These are phyloP conservation scores for Cyclura pinguis DNA, from an alignment of 2,797 vertebrate species.

Conservation along the genomic window DNA sequence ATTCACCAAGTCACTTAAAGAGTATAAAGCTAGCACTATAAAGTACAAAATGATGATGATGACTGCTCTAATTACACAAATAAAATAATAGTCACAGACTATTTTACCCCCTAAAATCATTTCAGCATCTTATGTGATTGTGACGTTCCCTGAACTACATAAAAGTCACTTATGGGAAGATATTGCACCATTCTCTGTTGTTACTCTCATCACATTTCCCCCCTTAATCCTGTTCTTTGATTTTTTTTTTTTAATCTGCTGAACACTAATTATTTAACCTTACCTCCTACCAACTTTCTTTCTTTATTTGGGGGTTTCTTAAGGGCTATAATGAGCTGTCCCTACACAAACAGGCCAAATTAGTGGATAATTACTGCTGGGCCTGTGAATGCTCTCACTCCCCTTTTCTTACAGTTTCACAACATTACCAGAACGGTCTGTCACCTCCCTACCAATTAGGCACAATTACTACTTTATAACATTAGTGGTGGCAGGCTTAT, in stretches of 20 bases:
- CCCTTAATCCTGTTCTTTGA: conserved; percentile 86
- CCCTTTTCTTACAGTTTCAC: conserved; percentile 88
- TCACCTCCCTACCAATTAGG: conserved; percentile 99
- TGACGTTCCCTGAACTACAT: conserved; percentile 60
- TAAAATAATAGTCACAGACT: conserved; percentile 50
- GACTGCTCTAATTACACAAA: conserved; percentile 48
- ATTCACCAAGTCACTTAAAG: conserved; percentile 43
- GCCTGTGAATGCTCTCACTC: conserved; percentile 89
- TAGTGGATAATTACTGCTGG: conserved; percentile 97
- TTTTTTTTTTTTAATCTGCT: conserved; percentile 83
- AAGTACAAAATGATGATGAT: conserved; percentile 58
- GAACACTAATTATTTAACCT: conserved; percentile 95
- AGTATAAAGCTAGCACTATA: conserved; percentile 41
- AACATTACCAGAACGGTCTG: conserved; percentile 92
- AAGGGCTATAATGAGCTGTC: conserved; percentile 97
- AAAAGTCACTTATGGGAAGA: conserved; percentile 66
- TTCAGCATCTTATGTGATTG: conserved; percentile 53
- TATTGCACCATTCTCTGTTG: conserved; percentile 74
- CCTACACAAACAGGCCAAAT: conserved; percentile 98
- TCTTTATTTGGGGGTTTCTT: conserved; percentile 93
- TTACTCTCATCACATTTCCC: conserved; percentile 91
- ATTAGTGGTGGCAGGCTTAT: conserved; percentile 92
- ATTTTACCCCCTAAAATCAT: conserved; percentile 49
- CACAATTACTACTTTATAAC: conserved; percentile 97
- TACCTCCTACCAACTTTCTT: conserved; percentile 94